phyloP scores from a whole-genome alignment of 2,113 vertebrate genomes.

The Charina bottae region DNA sequence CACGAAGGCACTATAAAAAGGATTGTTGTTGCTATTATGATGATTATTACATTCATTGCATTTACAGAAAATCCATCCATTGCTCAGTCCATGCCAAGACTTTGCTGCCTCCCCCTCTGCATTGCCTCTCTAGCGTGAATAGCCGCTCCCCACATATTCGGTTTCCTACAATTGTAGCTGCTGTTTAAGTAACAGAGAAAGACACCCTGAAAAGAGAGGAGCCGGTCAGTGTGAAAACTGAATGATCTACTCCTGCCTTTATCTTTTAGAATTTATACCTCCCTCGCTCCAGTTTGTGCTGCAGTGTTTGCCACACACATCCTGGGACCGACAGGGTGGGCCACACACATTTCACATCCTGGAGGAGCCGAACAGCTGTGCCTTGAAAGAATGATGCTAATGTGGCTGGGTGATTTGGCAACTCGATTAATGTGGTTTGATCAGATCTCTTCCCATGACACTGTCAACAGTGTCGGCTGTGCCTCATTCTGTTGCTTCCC shows the following conservation, averaged over 20 bases:
- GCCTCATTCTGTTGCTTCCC: conserved; percentile 35
- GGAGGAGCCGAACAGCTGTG: neutral
- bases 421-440: conserved; percentile 8
- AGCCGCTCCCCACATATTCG: neutral
- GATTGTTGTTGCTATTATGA: neutral
- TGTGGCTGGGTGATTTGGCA: neutral
- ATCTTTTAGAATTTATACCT: conserved; percentile 11
- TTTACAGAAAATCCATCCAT: neutral
- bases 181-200: conserved; percentile 11
- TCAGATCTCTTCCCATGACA: neutral
- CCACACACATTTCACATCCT: neutral
- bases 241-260: conserved; percentile 19
- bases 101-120: neutral
- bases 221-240: conserved; percentile 10
- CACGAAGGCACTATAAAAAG: neutral
- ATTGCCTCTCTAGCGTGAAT: neutral
- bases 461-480: conserved; percentile 12
- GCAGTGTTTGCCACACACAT: neutral
- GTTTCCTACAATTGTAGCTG: conserved; percentile 10
- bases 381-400: neutral
- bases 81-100: neutral
- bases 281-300: conserved; percentile 17
- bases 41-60: neutral
- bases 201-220: conserved; percentile 16
- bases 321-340: neutral